Conservation (phyloP, 2,797 vertebrate genomes). For the Phylloscopus collybita region DNA sequence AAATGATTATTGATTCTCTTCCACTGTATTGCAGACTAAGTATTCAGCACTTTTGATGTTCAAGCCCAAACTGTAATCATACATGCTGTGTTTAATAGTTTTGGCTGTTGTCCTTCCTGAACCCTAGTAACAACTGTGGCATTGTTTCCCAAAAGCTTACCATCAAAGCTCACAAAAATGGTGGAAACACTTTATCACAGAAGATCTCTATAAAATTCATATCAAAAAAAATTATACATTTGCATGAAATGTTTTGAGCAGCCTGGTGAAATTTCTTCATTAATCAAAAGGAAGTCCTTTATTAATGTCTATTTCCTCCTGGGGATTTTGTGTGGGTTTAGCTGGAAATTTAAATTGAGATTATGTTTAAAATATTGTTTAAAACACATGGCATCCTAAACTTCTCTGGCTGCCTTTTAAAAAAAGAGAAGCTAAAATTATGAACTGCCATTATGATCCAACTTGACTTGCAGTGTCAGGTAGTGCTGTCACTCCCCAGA, state of each 20-base stretch:
- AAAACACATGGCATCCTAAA: not conserved
- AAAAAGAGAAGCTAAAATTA: not conserved
- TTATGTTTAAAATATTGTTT: not conserved
- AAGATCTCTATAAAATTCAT: not conserved
- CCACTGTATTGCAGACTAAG: not conserved
- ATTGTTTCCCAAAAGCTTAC: not conserved
- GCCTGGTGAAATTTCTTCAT: not conserved
- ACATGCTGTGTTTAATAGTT: not conserved
- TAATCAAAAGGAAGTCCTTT: not conserved
- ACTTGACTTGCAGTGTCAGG: not conserved
- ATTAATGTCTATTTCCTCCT: not conserved
- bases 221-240: not conserved
- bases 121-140: not conserved
- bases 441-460: not conserved
- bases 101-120: not conserved
- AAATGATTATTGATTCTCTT: not conserved
- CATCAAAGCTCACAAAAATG: not conserved
- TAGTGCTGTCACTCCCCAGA: not conserved
- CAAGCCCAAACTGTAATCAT: not conserved
- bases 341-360: not conserved
- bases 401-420: not conserved
- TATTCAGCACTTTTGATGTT: not conserved
- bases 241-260: not conserved
- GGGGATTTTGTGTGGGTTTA: not conserved
- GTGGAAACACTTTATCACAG: not conserved